Evolutionary conservation across 2,113 vertebrate genomes (phyloP).

Genomic region (Alosa alosa): DNA sequence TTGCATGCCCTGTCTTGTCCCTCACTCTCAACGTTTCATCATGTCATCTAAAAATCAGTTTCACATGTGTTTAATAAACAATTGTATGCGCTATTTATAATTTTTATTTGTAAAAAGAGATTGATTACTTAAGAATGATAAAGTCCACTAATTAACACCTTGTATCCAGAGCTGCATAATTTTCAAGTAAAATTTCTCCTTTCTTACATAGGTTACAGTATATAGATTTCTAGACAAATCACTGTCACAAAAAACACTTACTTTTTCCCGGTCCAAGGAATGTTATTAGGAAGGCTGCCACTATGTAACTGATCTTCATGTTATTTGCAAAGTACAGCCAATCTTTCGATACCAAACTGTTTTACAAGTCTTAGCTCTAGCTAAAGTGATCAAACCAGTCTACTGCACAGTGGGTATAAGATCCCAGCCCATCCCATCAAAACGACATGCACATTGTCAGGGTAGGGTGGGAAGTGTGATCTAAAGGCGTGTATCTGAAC

Average conservation of each 20-base stretch:
- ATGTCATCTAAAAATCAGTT: background rate
- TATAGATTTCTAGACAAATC: background rate
- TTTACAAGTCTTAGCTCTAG: background rate
- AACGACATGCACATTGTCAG: background rate
- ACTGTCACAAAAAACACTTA: background rate
- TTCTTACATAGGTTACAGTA: background rate
- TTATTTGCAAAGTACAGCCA: background rate
- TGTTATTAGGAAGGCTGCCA: background rate
- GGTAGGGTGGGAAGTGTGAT: background rate
- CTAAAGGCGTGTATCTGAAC: background rate
- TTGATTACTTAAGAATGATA: too few relatives aligned
- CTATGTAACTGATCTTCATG: background rate
- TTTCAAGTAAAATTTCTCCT: too few relatives aligned
- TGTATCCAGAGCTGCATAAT: too few relatives aligned
- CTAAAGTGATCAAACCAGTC: slow-evolving; percentile 2
- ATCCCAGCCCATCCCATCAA: background rate
- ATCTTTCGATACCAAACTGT: background rate
- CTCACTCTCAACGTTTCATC: background rate
- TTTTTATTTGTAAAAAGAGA: too few relatives aligned
- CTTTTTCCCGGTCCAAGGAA: background rate
- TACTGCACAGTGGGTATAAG: background rate
- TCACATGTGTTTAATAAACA: background rate
- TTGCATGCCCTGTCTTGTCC: background rate
- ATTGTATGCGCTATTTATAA: too few relatives aligned
- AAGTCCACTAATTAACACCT: too few relatives aligned